These are phyloP conservation scores for Nylanderia fulva DNA, from an alignment of 1,140 invertebrate genomes.

Conservation along the genomic window DNA sequence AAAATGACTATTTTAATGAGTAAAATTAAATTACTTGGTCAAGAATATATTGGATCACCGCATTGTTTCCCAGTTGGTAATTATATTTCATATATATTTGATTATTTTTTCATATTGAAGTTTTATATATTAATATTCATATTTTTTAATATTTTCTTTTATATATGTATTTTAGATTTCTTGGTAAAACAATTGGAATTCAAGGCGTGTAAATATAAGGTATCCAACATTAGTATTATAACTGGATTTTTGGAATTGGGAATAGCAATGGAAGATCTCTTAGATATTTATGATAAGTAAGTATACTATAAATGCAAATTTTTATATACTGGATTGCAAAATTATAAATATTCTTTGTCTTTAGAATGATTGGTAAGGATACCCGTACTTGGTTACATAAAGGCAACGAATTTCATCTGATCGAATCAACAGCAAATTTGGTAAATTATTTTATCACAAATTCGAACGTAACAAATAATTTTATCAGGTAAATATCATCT, in stretches of 20 bases:
- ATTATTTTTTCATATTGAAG: constrained; percentile 3
- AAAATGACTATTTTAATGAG: constrained; percentile 89
- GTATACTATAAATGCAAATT: constrained; percentile 67
- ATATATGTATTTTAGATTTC: constrained; percentile 86
- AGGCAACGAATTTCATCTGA: constrained; percentile 92
- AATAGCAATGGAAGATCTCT: constrained; percentile 89
- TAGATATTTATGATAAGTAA: constrained; percentile 91
- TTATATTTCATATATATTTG: constrained; percentile 34
- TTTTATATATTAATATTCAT: neutral
- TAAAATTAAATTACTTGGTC: constrained; percentile 91
- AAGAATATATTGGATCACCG: constrained; percentile 90
- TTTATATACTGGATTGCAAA: neutral
- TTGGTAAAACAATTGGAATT: constrained; percentile 91
- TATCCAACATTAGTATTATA: constrained; percentile 90
- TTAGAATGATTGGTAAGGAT: constrained; percentile 90
- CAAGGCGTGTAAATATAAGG: constrained; percentile 89
- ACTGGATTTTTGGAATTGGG: constrained; percentile 89
- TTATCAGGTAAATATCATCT: constrained; percentile 85
- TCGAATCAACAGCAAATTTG: constrained; percentile 89
- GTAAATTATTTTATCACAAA: constrained; percentile 88
- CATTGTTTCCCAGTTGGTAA: constrained; percentile 92
- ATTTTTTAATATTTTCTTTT: constrained; percentile 28
- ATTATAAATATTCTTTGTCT: constrained; percentile 55
- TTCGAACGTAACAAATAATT: constrained; percentile 85
- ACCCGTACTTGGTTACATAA: constrained; percentile 91